Evolutionary conservation across 1,140 invertebrate species (phyloP).

Genomic region (Trissolcus basalis): DNA sequence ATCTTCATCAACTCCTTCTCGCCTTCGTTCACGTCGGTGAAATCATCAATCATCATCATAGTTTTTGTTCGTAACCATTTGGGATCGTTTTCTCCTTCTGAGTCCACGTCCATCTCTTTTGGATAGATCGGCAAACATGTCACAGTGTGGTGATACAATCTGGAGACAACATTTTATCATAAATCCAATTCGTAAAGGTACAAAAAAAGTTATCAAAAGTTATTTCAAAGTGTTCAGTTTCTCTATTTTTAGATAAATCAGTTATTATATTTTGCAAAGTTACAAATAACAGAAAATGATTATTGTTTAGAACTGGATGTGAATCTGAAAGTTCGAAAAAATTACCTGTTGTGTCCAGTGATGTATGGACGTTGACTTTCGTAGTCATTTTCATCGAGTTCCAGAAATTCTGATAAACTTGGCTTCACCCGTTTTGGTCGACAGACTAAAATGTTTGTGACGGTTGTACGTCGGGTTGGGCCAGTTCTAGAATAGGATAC

Average conservation of each 20-base stretch:
- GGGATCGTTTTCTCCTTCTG: slow-evolving; percentile 95
- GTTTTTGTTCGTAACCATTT: slow-evolving; percentile 96
- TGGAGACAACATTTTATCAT: slow-evolving; percentile 62
- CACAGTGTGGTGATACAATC: slow-evolving; percentile 94
- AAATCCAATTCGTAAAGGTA: background rate
- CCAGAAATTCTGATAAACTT: slow-evolving; percentile 89
- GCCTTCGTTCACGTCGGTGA: slow-evolving; percentile 98
- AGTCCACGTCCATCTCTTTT: slow-evolving; percentile 95
- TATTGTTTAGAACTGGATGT: too few relatives aligned
- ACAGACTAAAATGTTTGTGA: slow-evolving; percentile 93
- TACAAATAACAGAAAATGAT: too few relatives aligned
- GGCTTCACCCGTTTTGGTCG: slow-evolving; percentile 84
- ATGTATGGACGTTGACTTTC: slow-evolving; percentile 90
- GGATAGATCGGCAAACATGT: slow-evolving; percentile 95
- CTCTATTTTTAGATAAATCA: too few relatives aligned
- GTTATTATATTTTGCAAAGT: too few relatives aligned
- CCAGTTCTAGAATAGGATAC: slow-evolving; percentile 85
- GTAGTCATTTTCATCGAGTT: slow-evolving; percentile 86
- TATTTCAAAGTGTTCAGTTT: too few relatives aligned
- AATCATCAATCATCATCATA: slow-evolving; percentile 98
- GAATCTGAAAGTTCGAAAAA: background rate
- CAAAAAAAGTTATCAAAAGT: too few relatives aligned
- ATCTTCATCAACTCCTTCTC: slow-evolving; percentile 99
- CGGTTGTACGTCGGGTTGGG: slow-evolving; percentile 88
- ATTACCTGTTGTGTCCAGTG: slow-evolving; percentile 90